Base-by-base conservation (phyloP, 2,113 vertebrate genomes). In the Rhizomys pruinosus region DNA sequence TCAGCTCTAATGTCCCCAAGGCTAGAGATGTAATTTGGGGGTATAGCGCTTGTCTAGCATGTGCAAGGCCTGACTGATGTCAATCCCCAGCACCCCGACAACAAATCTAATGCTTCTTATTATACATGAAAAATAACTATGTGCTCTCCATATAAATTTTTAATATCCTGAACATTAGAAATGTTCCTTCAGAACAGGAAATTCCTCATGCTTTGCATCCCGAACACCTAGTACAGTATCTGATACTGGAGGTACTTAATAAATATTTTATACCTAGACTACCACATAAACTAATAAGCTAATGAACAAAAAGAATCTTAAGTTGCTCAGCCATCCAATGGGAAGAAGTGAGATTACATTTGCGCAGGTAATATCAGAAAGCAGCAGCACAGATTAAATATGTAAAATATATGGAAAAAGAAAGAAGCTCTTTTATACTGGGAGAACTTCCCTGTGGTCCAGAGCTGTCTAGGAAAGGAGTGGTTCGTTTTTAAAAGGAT, bases 181-280 rank as follows among this genome's bases (percentile, higher is more conserved):
- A 87, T 87, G 61, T 63, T 84, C 76, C 44, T 73, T 87, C 63
- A 93, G 32, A 81, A 84, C 5, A 90, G 27, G 27, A 15, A 63
- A 34, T 85, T 92, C 66, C 6, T 89, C 37, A 55, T 79, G 63
- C 85, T 97, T 39, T 79, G 17, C 17, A 93, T 68, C 71, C 72
- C 34, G 64, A 84, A 90, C n/a, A 73, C 68, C n/a, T 81, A 66
- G 39, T 55, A 94, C 9, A 89, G n/a, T 87, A 73, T 74, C 42
- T 79, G 32, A 57, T 74, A 89, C 55, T 20, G 3, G 0, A 57
- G 42, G 19, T 91, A 37, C 19, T 87, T 57, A 74, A 80, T 72
- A 92, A 93, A 87, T 89, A 90, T 73, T 92, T 86, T 86, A 69
- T 79, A 95, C 34, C n/a, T 76, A 87, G 69, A 68, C n/a, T 32